Evolutionary conservation across 2,797 vertebrate species (phyloP), one percentile per base, ranked within the genome.

Genomic region (Amblyopsis hoosieri): DNA sequence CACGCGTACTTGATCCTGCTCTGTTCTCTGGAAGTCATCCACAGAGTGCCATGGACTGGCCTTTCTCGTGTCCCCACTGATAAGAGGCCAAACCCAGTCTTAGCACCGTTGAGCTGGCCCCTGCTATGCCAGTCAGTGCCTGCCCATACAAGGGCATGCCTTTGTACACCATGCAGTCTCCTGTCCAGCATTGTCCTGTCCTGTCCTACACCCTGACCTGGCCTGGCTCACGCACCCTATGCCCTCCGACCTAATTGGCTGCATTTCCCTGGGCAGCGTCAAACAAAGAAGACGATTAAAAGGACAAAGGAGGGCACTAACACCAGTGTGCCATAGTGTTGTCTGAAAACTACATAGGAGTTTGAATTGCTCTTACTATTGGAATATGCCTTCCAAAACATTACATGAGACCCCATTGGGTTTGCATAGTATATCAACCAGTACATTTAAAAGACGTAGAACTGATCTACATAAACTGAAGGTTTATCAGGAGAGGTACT

Each of bases 141-240:
- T 88, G 78, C 65, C 91, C 89, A 82, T 90, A 90, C 80, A 92
- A 86, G 89, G 90, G 88, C 75, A 82, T 87, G 86, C 78, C 77
- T 84, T 83, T 85, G 85, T 89, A 79, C 72, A 62, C 73, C 68
- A 53, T 9, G 48, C 83, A 78, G 76, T 54, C 64, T 57, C 66
- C 75, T 65, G 81, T 84, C 76, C 79, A 78, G 60, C 75, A n/a
- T 45, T 48, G 51, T 84, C 79, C 79, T 54, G 67, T 60, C 64
- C 78, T 64, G 81, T 84, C 76, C 79, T 79, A 66, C 75, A 81
- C 78, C 61, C 42, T 70, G 67, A 70, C 54, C 71, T 37, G 53
- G 42, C 67, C 69, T 74, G 72, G 78, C 78, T 78, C 54, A 53
- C 14, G n/a, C 49, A 77, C 63, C 80, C 62, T 57, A 67, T 81